These are phyloP conservation scores for Enteromius unitaeniatus DNA, from an alignment of 2,797 vertebrate genomes.

Conservation along the genomic window DNA sequence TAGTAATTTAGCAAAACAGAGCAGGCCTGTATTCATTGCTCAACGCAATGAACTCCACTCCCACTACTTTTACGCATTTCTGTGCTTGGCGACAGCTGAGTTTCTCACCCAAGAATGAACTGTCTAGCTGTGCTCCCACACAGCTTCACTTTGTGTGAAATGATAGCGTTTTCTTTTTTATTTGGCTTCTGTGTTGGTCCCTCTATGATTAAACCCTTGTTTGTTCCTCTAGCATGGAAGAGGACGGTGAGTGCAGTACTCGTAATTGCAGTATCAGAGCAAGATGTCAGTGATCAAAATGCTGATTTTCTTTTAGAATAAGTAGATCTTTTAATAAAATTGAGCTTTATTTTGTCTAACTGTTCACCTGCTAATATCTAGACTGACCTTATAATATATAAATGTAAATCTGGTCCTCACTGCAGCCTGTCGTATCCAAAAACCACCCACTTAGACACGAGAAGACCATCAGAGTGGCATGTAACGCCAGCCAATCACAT, in stretches of 20 bases:
- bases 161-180: conserved; percentile 31
- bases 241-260: neutral
- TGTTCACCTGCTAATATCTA: neutral
- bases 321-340: neutral
- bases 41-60: conserved; percentile 30
- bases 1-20: neutral
- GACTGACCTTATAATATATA: neutral
- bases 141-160: conserved; percentile 35
- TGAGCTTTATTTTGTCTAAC: neutral
- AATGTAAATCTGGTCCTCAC: neutral
- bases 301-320: conserved; percentile 3
- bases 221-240: conserved; percentile 28
- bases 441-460: neutral
- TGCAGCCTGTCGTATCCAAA: neutral
- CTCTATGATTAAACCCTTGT: conserved; percentile 42
- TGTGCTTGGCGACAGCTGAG: conserved; percentile 31
- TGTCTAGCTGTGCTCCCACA: conserved; percentile 36
- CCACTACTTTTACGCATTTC: conserved; percentile 38
- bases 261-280: conserved; percentile 30
- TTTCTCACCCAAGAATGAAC: conserved; percentile 36
- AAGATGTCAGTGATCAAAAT: conserved; percentile 20
- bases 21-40: neutral
- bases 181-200: conserved; percentile 16
- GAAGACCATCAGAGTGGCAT: neutral
- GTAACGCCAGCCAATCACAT: neutral